A percentile compares a stretch with the other conserved stretches of the same genome.
These are phyloP conservation scores for Nematopogon swammerdamellus DNA, from an alignment of 2,888 invertebrate species.

Conservation along the genomic window DNA sequence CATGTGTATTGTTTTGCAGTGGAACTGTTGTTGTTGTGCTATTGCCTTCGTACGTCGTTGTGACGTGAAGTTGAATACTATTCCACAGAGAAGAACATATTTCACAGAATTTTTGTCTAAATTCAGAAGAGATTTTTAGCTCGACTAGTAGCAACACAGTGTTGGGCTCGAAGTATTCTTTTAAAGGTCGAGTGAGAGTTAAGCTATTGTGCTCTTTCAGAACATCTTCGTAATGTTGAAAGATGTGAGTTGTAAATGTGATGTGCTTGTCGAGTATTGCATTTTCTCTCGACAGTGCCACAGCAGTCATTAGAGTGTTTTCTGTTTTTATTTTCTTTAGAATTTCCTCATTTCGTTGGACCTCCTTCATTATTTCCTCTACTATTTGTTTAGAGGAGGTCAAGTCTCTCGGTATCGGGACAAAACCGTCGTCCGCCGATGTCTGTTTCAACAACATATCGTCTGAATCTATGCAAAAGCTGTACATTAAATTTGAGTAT, in stretches of 20 bases:
- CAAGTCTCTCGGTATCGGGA: conserved; percentile 24
- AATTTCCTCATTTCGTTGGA: conserved; percentile 23
- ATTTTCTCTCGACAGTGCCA: conserved; percentile 31
- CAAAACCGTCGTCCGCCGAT: conserved; percentile 17
- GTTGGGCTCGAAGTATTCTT: conserved; percentile 24
- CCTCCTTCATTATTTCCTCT: conserved; percentile 25
- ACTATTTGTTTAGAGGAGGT: conserved; percentile 22
- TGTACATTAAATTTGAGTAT: conserved; percentile 28
- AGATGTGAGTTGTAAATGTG: conserved; percentile 19
- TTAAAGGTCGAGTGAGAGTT: conserved; percentile 23
- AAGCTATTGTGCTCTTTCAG: conserved; percentile 18
- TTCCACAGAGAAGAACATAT: conserved; percentile 21
- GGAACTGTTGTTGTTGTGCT: conserved; percentile 14
- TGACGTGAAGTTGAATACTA: conserved; percentile 26
- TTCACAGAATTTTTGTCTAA: conserved; percentile 21
- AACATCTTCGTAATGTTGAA: conserved; percentile 30
- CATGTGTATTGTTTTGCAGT: background rate
- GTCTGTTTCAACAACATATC: conserved; percentile 17
- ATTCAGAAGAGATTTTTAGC: conserved; percentile 15
- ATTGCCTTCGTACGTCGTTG: conserved; percentile 19
- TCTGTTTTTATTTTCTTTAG: conserved; percentile 23
- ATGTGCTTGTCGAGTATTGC: conserved; percentile 30
- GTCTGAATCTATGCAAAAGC: conserved; percentile 22
- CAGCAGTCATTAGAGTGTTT: conserved; percentile 25
- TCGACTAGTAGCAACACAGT: conserved; percentile 24